A percentile compares a stretch with the other conserved stretches of the same genome.
Evolutionary conservation across 2,888 invertebrate species (phyloP).

Genomic region (Phrixothrix hirtus): DNA sequence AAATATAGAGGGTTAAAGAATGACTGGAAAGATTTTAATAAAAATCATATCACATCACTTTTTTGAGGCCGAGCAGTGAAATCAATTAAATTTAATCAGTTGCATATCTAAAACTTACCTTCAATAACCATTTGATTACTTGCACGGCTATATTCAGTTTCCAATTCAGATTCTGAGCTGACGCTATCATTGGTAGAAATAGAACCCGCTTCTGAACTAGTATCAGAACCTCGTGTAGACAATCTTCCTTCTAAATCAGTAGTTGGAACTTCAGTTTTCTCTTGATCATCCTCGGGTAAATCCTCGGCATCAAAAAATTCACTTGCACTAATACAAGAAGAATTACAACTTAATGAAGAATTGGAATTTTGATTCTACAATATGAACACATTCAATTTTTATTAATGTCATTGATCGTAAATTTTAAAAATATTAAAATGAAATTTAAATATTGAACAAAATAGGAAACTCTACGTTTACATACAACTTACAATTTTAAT

Average conservation of each 20-base stretch:
- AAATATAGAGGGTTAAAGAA: background rate
- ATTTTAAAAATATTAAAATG: too few species aligned
- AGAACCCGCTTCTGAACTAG: conserved; percentile 73
- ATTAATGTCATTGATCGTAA: too few species aligned
- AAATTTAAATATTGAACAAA: background rate
- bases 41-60: too few species aligned
- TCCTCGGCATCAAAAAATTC: conserved; percentile 85
- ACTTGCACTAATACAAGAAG: conserved; percentile 73
- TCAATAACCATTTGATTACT: conserved; percentile 47
- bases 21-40: too few species aligned
- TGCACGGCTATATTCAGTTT: conserved; percentile 55
- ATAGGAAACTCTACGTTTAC: too few species aligned
- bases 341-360: conserved; percentile 73
- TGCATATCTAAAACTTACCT: conserved; percentile 36
- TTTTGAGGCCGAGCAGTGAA: too few species aligned
- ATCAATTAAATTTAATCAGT: too few species aligned
- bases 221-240: conserved; percentile 59
- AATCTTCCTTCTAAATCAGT: conserved; percentile 50
- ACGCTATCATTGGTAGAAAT: conserved; percentile 68
- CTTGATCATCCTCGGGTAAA: conserved; percentile 42
- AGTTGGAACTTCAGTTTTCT: conserved; percentile 42
- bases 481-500: conserved; percentile 14
- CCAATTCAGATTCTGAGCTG: conserved; percentile 63
- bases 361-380: conserved; percentile 44
- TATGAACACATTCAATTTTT: background rate